Conservation (phyloP, 2,113 vertebrate genomes). For the Ailuropoda melanoleuca region DNA sequence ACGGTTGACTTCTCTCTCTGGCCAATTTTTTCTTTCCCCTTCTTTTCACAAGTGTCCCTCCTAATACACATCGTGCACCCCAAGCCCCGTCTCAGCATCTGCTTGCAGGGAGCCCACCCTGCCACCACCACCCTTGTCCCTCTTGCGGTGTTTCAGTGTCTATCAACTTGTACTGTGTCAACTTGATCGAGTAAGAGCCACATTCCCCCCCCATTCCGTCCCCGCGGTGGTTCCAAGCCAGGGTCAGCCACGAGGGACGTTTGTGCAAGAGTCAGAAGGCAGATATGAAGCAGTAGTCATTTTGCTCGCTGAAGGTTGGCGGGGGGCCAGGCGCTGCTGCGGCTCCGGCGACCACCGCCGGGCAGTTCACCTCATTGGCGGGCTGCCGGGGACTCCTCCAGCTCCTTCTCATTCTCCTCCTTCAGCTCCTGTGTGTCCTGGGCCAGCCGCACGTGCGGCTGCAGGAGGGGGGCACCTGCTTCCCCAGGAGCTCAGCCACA, state of each 20-base stretch:
- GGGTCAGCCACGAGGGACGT: background rate
- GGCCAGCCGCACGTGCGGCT: background rate
- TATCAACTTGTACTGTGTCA: background rate
- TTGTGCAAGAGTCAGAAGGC: background rate
- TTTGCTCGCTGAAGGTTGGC: background rate
- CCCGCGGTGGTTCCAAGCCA: background rate
- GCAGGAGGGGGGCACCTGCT: background rate
- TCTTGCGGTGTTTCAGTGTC: background rate
- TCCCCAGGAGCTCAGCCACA: background rate
- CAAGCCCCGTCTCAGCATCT: background rate
- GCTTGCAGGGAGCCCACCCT: background rate
- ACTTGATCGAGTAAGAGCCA: background rate
- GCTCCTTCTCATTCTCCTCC: background rate
- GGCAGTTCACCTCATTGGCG: fast-evolving
- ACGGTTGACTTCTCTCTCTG: background rate
- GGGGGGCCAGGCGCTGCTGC: fast-evolving
- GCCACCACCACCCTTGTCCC: background rate
- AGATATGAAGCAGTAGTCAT: background rate
- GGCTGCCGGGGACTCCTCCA: background rate
- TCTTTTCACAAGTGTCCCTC: background rate
- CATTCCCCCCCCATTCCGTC: background rate
- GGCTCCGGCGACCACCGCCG: background rate
- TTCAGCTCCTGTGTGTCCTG: background rate
- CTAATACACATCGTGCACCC: background rate
- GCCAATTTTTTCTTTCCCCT: background rate